Evolutionary conservation across 2,113 vertebrate species (phyloP).

Genomic region (Bubo bubo): DNA sequence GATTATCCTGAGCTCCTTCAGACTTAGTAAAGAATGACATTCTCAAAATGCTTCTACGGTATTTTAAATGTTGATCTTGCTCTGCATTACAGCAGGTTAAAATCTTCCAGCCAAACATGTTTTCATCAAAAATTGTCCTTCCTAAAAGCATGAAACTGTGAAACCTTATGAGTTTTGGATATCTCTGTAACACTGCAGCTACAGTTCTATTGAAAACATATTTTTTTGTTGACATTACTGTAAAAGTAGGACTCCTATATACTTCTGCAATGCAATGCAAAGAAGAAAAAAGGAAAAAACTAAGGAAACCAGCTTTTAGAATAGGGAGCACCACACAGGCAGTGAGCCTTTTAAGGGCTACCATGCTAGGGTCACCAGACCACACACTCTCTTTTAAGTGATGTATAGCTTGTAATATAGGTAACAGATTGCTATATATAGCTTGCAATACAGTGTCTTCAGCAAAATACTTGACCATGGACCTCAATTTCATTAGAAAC

Average conservation of each 20-base stretch:
- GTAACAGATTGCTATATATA: not conserved
- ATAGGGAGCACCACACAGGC: not conserved
- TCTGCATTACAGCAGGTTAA: not conserved
- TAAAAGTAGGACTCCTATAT: not conserved
- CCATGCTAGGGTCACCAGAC: not conserved
- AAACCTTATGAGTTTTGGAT: not conserved
- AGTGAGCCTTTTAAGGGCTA: not conserved
- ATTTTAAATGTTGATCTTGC: constrained; percentile 1
- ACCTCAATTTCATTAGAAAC: not conserved
- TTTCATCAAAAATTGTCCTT: not conserved
- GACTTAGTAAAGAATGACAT: constrained; percentile 13
- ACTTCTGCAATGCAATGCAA: not conserved
- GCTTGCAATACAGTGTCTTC: not conserved
- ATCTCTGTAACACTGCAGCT: not conserved
- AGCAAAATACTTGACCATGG: not conserved
- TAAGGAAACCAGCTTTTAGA: not conserved
- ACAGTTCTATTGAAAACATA: not conserved
- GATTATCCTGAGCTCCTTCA: constrained; percentile 6
- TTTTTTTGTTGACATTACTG: not conserved
- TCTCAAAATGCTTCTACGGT: constrained; percentile 27
- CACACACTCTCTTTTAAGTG: not conserved
- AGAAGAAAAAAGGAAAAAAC: not conserved
- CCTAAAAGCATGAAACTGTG: not conserved
- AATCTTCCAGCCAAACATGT: not conserved
- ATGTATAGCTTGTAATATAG: not conserved